Base-by-base conservation (phyloP, 2,797 vertebrate genomes). In the Sciurus vulgaris region DNA sequence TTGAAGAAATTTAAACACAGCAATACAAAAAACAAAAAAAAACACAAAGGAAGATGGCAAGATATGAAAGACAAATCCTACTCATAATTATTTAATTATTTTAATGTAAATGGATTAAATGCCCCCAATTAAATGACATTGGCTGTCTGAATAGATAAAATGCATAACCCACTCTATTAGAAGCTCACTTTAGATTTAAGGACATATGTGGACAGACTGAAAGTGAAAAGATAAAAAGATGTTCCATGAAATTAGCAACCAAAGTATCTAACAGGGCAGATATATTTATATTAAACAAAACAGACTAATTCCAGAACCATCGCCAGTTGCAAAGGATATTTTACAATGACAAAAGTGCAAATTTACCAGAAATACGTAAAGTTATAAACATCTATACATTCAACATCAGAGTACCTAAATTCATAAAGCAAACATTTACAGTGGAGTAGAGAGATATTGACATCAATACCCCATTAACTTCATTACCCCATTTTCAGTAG, bases 401-500 rank as follows among this genome's bases (percentile, higher is more conserved):
- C 22, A 79, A 7, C 51, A 56, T 13, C 17, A 35, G 44, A 69
- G 24, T 33, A 51, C 14, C 30, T 35, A 38, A 65, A 3, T 20
- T 22, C 33, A n/a, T 65, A 33, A 47, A 49, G 30, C 6, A 51
- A 38, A 38, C 67, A 20, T 72, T 70, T 85, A 22, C 24, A 59
- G 9, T 38, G 35, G 5, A 49, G 10, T 67, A 70, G 30, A 20
- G 7, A 93, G 49, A 85, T 26, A 13, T 10, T 77, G 44, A 59
- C 12, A 7, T 4, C 3, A 3, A 17, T 26, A 35, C 4, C 38
- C 38, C 38, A 38, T 38, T 38, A 7, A n/a, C 0, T 14, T 47
- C 4, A 35, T 70, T 35, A 30, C 8, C 20, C 8, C 41, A 49
- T 33, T 79, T 79, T 69, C 5, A 77, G 9, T 59, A 69, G 59